These are phyloP conservation scores for Amblyraja radiata DNA, from an alignment of 2,797 vertebrate species.

Conservation along the genomic window DNA sequence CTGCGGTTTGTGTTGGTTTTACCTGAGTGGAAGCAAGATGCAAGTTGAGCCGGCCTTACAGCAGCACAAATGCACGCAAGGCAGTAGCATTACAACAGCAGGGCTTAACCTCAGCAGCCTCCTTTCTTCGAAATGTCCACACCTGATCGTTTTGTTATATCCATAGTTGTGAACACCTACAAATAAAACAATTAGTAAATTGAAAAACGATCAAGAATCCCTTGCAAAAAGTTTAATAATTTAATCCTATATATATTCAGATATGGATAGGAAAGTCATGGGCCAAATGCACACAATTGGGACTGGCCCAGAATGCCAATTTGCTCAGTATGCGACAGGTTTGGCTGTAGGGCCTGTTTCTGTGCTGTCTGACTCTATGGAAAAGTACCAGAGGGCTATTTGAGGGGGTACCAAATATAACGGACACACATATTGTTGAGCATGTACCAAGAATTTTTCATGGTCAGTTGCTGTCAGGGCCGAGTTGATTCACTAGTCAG, in stretches of 20 bases:
- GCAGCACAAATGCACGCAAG: slow-evolving; percentile 40
- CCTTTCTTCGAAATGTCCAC: slow-evolving; percentile 64
- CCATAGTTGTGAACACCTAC: slow-evolving; percentile 84
- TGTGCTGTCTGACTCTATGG: too few relatives aligned
- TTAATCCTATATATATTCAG: too few relatives aligned
- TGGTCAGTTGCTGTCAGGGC: not conserved
- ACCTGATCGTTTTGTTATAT: slow-evolving; percentile 80
- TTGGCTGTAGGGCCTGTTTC: too few relatives aligned
- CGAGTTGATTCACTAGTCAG: not conserved
- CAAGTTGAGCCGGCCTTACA: slow-evolving; percentile 33
- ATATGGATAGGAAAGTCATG: too few relatives aligned
- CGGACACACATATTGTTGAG: not conserved
- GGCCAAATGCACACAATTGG: too few relatives aligned
- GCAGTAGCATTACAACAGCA: slow-evolving; percentile 69
- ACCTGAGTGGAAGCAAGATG: slow-evolving; percentile 45
- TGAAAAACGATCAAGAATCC: not conserved
- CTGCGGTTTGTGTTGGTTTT: slow-evolving; percentile 30
- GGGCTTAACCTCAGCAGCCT: slow-evolving; percentile 97
- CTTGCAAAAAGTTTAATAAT: not conserved
- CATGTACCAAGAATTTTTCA: not conserved
- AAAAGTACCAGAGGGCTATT: not conserved
- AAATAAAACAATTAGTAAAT: not conserved
- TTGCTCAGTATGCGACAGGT: too few relatives aligned
- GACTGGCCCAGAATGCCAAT: too few relatives aligned
- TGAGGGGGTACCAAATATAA: not conserved